Percentiles rank a stretch among this genome's conserved stretches.
These are phyloP conservation scores for Drosophila leonis DNA, from an alignment of 2,888 invertebrate genomes.

Conservation along the genomic window DNA sequence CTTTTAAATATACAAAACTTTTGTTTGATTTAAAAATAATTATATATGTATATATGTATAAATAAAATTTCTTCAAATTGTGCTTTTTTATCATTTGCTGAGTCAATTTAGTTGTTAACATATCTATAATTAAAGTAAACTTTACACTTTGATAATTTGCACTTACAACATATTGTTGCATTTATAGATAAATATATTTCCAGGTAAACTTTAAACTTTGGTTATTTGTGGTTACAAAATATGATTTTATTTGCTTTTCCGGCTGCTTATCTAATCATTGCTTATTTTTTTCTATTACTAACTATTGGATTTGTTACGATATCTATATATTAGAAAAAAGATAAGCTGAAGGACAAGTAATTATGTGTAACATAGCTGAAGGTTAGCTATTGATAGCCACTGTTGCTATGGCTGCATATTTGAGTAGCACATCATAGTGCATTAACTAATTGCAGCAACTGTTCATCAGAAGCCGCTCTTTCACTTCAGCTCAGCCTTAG, in stretches of 20 bases:
- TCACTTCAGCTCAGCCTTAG: neutral
- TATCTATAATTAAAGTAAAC: neutral
- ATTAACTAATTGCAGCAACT: slow-evolving; percentile 30
- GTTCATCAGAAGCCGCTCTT: slow-evolving; percentile 7
- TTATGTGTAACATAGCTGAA: slow-evolving; percentile 19
- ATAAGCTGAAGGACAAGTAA: slow-evolving; percentile 30
- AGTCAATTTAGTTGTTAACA: too few relatives aligned
- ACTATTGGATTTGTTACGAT: slow-evolving; percentile 21
- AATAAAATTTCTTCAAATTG: too few relatives aligned
- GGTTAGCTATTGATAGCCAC: slow-evolving; percentile 23
- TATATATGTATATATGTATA: too few relatives aligned
- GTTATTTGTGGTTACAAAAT: neutral
- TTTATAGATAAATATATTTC: neutral
- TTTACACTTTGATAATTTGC: neutral
- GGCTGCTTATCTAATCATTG: slow-evolving; percentile 47
- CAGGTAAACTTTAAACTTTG: slow-evolving; percentile 4
- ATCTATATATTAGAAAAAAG: slow-evolving; percentile 20
- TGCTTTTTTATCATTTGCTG: too few relatives aligned
- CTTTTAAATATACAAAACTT: neutral
- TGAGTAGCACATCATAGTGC: too few relatives aligned
- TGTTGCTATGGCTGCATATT: slow-evolving; percentile 25
- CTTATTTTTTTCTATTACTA: neutral
- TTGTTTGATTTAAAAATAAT: too few relatives aligned
- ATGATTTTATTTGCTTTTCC: neutral
- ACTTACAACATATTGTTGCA: neutral